Percentiles rank a stretch among this genome's conserved stretches.
These are phyloP conservation scores for Nestor notabilis DNA, from an alignment of 2,113 vertebrate species.

Conservation along the genomic window DNA sequence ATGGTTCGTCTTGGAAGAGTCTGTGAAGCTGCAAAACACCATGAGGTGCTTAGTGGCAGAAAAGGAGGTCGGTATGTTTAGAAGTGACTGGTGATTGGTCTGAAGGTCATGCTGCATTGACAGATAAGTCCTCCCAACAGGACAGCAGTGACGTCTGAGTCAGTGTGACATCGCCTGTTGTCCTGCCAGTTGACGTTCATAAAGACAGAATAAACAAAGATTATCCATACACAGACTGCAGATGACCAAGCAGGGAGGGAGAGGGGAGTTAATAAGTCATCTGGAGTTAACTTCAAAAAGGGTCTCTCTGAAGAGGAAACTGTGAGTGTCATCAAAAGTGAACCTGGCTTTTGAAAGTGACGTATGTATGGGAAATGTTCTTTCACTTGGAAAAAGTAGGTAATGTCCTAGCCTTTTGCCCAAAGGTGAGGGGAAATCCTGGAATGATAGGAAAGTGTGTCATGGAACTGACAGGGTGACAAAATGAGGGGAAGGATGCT, in stretches of 20 bases:
- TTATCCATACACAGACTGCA: background rate
- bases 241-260: accelerated
- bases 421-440: slow-evolving; percentile 55
- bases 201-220: background rate
- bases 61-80: background rate
- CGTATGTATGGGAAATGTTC: background rate
- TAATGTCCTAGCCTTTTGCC: background rate
- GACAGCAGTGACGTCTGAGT: background rate
- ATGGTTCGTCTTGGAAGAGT: background rate
- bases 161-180: background rate
- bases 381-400: background rate
- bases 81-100: background rate
- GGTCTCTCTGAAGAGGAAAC: background rate
- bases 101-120: background rate
- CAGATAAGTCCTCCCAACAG: background rate
- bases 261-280: slow-evolving; percentile 7
- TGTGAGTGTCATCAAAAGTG: background rate
- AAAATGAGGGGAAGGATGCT: background rate
- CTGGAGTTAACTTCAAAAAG: background rate
- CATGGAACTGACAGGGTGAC: background rate
- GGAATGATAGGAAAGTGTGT: background rate
- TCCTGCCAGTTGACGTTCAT: background rate
- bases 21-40: background rate
- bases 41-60: background rate
- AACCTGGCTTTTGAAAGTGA: background rate